Conservation (phyloP, 1,140 invertebrate genomes). For the Cecropterus lyciades region DNA sequence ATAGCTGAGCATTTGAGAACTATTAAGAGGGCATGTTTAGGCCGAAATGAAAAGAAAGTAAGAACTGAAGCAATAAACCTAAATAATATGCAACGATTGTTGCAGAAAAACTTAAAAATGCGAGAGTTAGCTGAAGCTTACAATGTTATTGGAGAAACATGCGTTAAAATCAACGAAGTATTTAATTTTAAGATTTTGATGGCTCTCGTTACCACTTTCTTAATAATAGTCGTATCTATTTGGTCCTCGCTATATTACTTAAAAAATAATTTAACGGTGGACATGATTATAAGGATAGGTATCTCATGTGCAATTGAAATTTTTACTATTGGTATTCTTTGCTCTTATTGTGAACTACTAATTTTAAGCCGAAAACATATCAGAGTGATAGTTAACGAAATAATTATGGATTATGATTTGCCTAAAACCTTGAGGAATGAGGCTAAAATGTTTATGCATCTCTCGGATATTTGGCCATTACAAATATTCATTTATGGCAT, state of each 20-base stretch:
- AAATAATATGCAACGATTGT: slow-evolving; percentile 29
- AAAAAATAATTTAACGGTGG: slow-evolving; percentile 6
- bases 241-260: slow-evolving; percentile 54
- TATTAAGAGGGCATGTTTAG: background rate
- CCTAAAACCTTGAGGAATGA: slow-evolving; percentile 46
- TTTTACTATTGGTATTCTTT: slow-evolving; percentile 49
- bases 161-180: slow-evolving; percentile 49
- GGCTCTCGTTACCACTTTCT: slow-evolving; percentile 53
- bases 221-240: slow-evolving; percentile 51
- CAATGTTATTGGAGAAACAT: slow-evolving; percentile 50
- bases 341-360: slow-evolving; percentile 51
- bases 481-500: slow-evolving; percentile 52
- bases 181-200: slow-evolving; percentile 60
- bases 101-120: slow-evolving; percentile 45
- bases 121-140: slow-evolving; percentile 50
- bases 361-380: slow-evolving; percentile 44
- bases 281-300: slow-evolving; percentile 16
- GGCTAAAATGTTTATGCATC: slow-evolving; percentile 58
- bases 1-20: slow-evolving; percentile 11
- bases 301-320: slow-evolving; percentile 39
- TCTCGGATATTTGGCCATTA: slow-evolving; percentile 53
- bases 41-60: background rate
- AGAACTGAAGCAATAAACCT: background rate
- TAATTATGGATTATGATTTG: slow-evolving; percentile 54
- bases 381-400: slow-evolving; percentile 48